Conservation (phyloP, 2,797 vertebrate genomes). For the Scarus forsteni region DNA sequence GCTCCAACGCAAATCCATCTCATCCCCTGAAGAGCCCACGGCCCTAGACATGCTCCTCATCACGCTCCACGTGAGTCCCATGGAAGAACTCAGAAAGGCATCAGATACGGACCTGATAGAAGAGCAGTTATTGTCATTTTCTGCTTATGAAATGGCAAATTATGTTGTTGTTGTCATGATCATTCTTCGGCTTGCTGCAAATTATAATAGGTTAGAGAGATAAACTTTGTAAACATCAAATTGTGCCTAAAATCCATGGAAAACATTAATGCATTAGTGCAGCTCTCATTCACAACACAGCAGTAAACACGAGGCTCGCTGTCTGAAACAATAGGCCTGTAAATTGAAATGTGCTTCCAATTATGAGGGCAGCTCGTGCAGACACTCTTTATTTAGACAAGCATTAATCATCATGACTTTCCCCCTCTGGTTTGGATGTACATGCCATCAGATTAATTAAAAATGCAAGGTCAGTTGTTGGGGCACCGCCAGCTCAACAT, state of each 20-base stretch:
- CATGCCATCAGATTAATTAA: slow-evolving; percentile 22
- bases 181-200: slow-evolving; percentile 48
- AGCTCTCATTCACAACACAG: slow-evolving; percentile 55
- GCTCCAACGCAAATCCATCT: slow-evolving; percentile 90
- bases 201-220: slow-evolving; percentile 41
- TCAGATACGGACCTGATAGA: neutral
- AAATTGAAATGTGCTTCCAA: slow-evolving; percentile 71
- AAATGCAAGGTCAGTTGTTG: slow-evolving; percentile 19
- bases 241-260: slow-evolving; percentile 32
- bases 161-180: slow-evolving; percentile 44
- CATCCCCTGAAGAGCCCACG: slow-evolving; percentile 89
- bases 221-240: slow-evolving; percentile 52
- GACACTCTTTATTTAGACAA: slow-evolving; percentile 52
- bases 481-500: neutral
- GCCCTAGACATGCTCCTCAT: slow-evolving; percentile 91
- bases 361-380: slow-evolving; percentile 50
- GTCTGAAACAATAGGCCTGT: slow-evolving; percentile 55
- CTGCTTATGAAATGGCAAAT: slow-evolving; percentile 12
- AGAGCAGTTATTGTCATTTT: too few relatives aligned
- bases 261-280: slow-evolving; percentile 57
- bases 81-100: neutral
- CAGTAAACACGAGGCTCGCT: slow-evolving; percentile 49
- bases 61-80: slow-evolving; percentile 86
- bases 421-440: slow-evolving; percentile 27
- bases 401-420: slow-evolving; percentile 43